Conservation (phyloP, 2,113 vertebrate species). For the Progne subis region DNA sequence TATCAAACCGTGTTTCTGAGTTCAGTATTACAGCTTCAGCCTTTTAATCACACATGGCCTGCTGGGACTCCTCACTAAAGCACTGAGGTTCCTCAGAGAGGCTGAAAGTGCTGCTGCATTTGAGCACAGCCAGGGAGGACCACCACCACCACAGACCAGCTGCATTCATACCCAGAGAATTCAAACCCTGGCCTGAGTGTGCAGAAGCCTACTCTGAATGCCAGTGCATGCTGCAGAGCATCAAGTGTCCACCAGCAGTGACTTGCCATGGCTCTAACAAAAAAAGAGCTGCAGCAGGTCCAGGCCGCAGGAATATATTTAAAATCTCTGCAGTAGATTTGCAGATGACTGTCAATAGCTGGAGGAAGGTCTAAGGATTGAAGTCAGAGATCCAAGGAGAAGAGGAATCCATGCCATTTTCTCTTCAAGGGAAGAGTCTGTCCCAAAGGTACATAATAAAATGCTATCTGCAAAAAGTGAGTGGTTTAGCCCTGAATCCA, state of each 20-base stretch:
- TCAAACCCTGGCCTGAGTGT: neutral
- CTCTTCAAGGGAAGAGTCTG: neutral
- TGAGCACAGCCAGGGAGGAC: neutral
- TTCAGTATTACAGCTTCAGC: neutral
- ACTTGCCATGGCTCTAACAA: neutral
- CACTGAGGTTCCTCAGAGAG: neutral
- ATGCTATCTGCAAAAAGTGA: neutral
- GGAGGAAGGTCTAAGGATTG: neutral
- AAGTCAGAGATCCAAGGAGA: neutral
- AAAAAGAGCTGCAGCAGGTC: neutral
- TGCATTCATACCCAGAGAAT: neutral
- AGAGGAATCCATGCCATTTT: neutral
- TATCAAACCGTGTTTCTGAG: fast-evolving
- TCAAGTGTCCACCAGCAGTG: neutral
- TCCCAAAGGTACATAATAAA: neutral
- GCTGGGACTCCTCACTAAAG: neutral
- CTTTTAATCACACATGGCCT: neutral
- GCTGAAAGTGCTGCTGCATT: neutral
- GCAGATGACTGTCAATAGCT: neutral
- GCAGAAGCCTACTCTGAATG: neutral
- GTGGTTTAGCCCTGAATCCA: neutral
- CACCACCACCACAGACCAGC: neutral
- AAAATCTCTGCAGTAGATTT: neutral
- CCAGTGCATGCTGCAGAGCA: neutral
- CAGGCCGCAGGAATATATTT: neutral